These are phyloP conservation scores for Sebastes oblongus DNA, from an alignment of 2,797 vertebrate species.

Conservation along the genomic window DNA sequence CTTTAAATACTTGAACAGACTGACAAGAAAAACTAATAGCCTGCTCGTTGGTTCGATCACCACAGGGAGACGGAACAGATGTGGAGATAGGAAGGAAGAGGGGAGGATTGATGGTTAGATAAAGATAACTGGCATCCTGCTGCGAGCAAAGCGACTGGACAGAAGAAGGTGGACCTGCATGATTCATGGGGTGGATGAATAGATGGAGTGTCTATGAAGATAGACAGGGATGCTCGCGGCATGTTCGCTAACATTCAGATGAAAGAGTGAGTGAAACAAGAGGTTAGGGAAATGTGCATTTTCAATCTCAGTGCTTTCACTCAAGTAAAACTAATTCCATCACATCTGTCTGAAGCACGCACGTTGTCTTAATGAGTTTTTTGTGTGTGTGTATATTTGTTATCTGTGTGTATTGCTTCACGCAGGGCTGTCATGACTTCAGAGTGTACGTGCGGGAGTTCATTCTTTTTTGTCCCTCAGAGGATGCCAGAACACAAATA, in stretches of 20 bases:
- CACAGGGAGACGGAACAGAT: neutral
- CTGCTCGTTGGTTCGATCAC: neutral
- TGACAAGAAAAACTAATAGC: conserved; percentile 1
- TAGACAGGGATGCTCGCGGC: conserved; percentile 18
- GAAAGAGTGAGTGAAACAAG: conserved; percentile 6
- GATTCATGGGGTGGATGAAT: conserved; percentile 40
- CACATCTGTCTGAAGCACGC: conserved; percentile 27
- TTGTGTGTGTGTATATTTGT: neutral
- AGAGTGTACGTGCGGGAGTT: neutral
- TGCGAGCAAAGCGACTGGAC: conserved; percentile 38
- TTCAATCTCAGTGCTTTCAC: conserved; percentile 9
- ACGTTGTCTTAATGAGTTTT: conserved; percentile 1
- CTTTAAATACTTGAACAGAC: conserved; percentile 29
- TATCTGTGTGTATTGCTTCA: neutral
- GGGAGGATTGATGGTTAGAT: conserved; percentile 37
- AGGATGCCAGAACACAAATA: conserved; percentile 9
- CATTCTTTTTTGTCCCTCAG: neutral
- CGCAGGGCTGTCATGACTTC: neutral
- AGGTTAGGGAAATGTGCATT: conserved; percentile 14
- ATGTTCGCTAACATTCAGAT: conserved; percentile 4
- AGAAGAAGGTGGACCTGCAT: conserved; percentile 28
- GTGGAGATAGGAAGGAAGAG: conserved; percentile 1
- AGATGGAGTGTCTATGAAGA: conserved; percentile 17
- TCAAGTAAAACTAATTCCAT: conserved; percentile 39
- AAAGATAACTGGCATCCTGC: conserved; percentile 38